Percentiles rank a stretch among this genome's conserved stretches.
Evolutionary conservation across 2,113 vertebrate species (phyloP).

Genomic region (Lagopus muta): DNA sequence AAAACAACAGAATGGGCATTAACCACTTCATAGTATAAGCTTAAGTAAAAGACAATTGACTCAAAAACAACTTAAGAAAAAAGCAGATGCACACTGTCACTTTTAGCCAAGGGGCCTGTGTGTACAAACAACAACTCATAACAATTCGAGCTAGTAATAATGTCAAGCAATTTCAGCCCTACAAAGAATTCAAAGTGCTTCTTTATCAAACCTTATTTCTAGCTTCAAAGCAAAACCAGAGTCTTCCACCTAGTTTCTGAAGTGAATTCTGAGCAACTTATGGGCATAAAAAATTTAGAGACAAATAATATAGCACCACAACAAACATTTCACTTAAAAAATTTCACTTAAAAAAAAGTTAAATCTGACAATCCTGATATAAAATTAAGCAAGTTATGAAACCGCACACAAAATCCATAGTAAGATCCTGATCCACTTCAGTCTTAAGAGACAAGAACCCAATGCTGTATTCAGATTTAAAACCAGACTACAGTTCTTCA

Average conservation of each 20-base stretch:
- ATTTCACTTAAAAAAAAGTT: not conserved
- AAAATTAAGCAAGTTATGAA: not conserved
- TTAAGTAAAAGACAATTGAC: not conserved
- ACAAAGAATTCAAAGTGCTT: not conserved
- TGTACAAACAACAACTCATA: not conserved
- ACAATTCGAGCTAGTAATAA: not conserved
- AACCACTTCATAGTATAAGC: not conserved
- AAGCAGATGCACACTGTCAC: not conserved
- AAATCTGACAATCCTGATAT: not conserved
- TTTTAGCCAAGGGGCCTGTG: not conserved
- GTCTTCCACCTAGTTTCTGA: not conserved
- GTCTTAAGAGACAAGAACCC: not conserved
- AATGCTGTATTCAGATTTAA: not conserved
- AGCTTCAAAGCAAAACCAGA: not conserved
- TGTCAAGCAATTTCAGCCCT: not conserved
- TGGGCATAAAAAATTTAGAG: rapidly evolving
- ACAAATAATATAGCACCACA: not conserved
- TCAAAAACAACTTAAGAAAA: constrained; percentile 15
- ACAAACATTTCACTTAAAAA: not conserved
- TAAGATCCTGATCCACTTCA: not conserved
- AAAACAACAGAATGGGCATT: not conserved
- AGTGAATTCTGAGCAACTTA: not conserved
- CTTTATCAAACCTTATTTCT: not conserved
- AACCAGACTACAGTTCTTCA: not conserved
- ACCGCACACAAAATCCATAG: not conserved